phyloP scores from a whole-genome alignment of 1,140 invertebrate genomes.

The Agrypnia vestita region DNA sequence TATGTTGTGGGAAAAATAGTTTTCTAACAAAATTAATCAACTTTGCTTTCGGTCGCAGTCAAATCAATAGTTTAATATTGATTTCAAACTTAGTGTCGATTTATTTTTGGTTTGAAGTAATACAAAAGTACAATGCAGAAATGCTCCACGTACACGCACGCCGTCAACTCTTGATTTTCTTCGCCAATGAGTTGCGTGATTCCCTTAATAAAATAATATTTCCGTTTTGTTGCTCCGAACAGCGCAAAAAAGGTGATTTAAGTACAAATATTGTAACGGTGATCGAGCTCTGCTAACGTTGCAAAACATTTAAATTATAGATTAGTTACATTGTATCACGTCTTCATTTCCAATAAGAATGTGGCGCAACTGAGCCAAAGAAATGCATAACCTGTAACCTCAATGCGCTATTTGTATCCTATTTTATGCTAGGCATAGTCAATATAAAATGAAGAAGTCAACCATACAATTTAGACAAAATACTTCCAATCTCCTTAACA shows the following conservation, averaged over 20 bases:
- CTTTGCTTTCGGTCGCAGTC: too few relatives aligned
- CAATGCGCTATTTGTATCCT: constrained; percentile 13
- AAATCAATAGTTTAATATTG: too few relatives aligned
- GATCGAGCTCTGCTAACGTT: not conserved
- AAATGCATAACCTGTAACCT: constrained; percentile 22
- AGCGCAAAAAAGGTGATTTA: constrained; percentile 3
- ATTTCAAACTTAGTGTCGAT: too few relatives aligned
- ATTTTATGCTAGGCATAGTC: constrained; percentile 25
- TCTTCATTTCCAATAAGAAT: too few relatives aligned
- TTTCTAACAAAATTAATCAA: too few relatives aligned
- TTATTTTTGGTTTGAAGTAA: too few relatives aligned
- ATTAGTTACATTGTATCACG: not conserved
- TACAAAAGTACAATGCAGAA: too few relatives aligned
- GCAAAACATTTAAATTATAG: not conserved
- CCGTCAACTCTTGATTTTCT: too few relatives aligned
- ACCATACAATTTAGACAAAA: constrained; percentile 30
- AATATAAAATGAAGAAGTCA: constrained; percentile 28
- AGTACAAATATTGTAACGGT: constrained; percentile 15
- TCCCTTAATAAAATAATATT: not conserved
- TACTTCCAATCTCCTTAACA: constrained; percentile 9
- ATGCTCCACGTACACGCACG: too few relatives aligned
- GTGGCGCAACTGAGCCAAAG: too few relatives aligned
- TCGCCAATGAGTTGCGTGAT: not conserved
- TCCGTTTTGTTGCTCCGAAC: not conserved
- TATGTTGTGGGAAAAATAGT: not conserved